Evolutionary conservation across 2,797 vertebrate genomes (phyloP), one percentile per base, ranked within the genome.

Genomic region (Clangula hyemalis): DNA sequence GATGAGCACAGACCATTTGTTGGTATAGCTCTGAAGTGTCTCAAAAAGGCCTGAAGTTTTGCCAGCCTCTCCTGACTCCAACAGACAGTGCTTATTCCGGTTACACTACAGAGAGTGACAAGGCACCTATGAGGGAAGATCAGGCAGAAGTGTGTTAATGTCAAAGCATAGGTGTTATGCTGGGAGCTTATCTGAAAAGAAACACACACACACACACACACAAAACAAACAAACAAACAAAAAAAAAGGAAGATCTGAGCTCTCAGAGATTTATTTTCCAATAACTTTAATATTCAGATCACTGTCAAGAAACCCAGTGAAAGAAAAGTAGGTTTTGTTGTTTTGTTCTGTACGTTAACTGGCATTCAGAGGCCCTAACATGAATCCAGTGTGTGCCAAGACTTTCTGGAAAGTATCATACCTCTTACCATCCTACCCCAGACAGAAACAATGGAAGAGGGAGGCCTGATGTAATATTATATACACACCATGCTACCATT

Each of bases 1-100:
- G 36, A 32, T 0, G 0, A 79, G 27, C 24, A 32, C 13, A n/a
- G 5, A 56, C 3, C 4, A 2, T 85, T 81, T 80, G 6, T 43
- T 65, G 41, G 39, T 36, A 72, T 72, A 13, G 22, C 27, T 84
- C 34, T 36, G 34, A 66, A 66, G 22, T 25, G 28, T 45, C 76
- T 72, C 41, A 10, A 22, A 87, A 66, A 64, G 8, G 6, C 24
- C 69, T 90, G 58, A 84, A 53, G 19, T 66, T 91, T 85, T 90
- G 53, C 51, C 80, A 90, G 0, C 11, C 21, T 82, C 34, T 93
- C 25, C 60, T 49, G 51, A 28, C 86, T 90, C 51, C 10, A 54
- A n/a, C 38, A 49, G 36, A 39, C 53, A 74, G 32, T n/a, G 16
- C 11, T 82, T 79, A 64, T 14, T 79, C 77, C 19, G 73, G 77